Evolutionary conservation across 2,113 vertebrate genomes (phyloP).

Genomic region (Mobula hypostoma): DNA sequence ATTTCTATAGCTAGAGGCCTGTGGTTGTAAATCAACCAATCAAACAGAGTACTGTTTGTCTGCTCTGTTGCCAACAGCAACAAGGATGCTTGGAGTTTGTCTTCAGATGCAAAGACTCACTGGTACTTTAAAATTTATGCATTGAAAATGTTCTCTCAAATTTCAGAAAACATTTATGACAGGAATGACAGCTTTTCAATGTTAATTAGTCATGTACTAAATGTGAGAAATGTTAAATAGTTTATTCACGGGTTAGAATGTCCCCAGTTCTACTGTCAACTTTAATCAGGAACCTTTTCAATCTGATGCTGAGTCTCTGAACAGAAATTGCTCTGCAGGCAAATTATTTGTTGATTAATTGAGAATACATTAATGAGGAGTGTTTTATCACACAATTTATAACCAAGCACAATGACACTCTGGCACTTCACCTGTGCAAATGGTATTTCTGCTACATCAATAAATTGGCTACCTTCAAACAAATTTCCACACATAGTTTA

Average conservation of each 20-base stretch:
- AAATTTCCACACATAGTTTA: background rate
- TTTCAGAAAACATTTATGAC: slow-evolving; percentile 37
- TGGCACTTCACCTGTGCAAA: background rate
- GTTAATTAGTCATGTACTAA: slow-evolving; percentile 36
- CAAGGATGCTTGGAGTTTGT: slow-evolving; percentile 20
- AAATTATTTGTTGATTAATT: slow-evolving; percentile 35
- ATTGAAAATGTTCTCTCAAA: slow-evolving; percentile 34
- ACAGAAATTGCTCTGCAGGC: slow-evolving; percentile 19
- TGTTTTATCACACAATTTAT: background rate
- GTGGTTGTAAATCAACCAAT: background rate
- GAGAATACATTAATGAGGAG: slow-evolving; percentile 32
- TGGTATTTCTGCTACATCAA: background rate
- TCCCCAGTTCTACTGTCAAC: slow-evolving; percentile 25
- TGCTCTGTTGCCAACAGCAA: slow-evolving; percentile 37
- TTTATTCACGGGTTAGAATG: slow-evolving; percentile 35
- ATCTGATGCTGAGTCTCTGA: background rate
- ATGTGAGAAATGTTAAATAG: slow-evolving; percentile 37
- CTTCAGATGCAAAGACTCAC: slow-evolving; percentile 6
- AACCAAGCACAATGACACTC: background rate
- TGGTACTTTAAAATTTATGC: slow-evolving; percentile 30
- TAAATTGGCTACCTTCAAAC: background rate
- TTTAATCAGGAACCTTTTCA: slow-evolving; percentile 34
- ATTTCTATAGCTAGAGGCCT: background rate
- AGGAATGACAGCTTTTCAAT: slow-evolving; percentile 36
- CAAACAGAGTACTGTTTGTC: slow-evolving; percentile 2